Evolutionary conservation across 2,113 vertebrate species (phyloP).

Genomic region (Heteronetta atricapilla): DNA sequence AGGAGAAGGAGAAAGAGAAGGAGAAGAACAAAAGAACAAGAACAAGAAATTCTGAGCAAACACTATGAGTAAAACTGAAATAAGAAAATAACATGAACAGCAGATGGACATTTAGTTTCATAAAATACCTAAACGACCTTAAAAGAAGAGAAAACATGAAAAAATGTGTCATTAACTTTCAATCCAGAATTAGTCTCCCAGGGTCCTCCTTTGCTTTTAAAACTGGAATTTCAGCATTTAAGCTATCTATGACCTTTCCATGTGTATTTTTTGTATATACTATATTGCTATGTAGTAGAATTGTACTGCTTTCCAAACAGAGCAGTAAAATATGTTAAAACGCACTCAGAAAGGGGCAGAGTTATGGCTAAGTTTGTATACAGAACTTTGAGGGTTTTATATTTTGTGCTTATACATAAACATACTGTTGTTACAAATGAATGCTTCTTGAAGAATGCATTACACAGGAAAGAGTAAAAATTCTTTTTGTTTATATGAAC

Average conservation of each 20-base stretch:
- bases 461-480: not conserved
- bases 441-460: not conserved
- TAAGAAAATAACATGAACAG: not conserved
- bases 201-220: not conserved
- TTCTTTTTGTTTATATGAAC: not conserved
- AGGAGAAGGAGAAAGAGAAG: too few relatives aligned
- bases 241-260: not conserved
- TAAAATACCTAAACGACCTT: not conserved
- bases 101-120: not conserved
- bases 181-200: not conserved
- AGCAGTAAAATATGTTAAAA: not conserved
- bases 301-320: not conserved
- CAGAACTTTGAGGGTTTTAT: not conserved
- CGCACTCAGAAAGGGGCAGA: not conserved
- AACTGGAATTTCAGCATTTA: not conserved
- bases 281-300: not conserved
- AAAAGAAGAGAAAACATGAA: not conserved
- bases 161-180: not conserved
- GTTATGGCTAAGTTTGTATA: not conserved
- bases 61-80: not conserved
- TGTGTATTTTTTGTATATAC: not conserved
- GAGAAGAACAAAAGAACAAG: not conserved
- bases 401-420: not conserved
- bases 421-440: not conserved
- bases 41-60: not conserved